A percentile compares a stretch with the other conserved stretches of the same genome.
Conservation (phyloP, 2,113 vertebrate species). For the Sus scrofa region T2T-Sscrofa CM000823.6:18480001-18480500, state of each 20-base stretch:
- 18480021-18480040: conserved; percentile 60
- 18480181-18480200: conserved; percentile 79
- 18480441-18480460: neutral
- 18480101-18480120: conserved; percentile 75
- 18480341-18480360: neutral
- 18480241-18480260: neutral
- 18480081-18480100: conserved; percentile 76
- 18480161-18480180: conserved; percentile 81
- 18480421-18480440: neutral
- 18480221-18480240: conserved; percentile 35
- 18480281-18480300: neutral
- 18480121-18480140: conserved; percentile 81
- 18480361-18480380: neutral
- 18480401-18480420: neutral
- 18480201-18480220: conserved; percentile 65
- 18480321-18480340: neutral
- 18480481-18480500: neutral
- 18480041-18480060: conserved; percentile 60
- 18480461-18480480: neutral
- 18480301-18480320: conserved; percentile 50
- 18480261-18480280: neutral
- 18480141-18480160: conserved; percentile 77
- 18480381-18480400: neutral
- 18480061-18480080: conserved; percentile 74
- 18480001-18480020: conserved; percentile 52